phyloP scores from a whole-genome alignment of 2,888 invertebrate species.

The Drosophila lacicola region DNA sequence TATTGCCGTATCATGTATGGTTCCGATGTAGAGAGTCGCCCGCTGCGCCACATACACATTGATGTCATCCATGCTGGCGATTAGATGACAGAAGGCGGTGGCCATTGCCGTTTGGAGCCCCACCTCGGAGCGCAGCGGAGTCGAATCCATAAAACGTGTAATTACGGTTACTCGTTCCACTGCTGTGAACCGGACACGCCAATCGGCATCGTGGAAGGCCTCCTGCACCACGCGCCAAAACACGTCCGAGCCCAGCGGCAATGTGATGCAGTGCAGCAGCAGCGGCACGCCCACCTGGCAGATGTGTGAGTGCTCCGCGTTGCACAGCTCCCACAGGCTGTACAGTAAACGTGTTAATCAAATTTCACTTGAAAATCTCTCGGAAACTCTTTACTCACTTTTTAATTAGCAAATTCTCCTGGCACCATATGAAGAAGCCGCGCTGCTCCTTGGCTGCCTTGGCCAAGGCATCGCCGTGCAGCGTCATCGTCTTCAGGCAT shows the following conservation, averaged over 20 bases:
- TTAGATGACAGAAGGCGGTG: constrained; percentile 98
- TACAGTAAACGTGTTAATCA: neutral
- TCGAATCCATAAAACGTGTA: constrained; percentile 96
- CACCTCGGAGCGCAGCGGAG: constrained; percentile 92
- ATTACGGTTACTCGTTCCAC: constrained; percentile 98
- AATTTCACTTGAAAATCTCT: neutral
- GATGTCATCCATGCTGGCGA: constrained; percentile 97
- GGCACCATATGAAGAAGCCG: constrained; percentile 97
- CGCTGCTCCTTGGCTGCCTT: constrained; percentile 94
- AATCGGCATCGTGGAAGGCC: constrained; percentile 95
- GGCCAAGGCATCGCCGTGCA: constrained; percentile 97
- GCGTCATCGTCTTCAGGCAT: constrained; percentile 94
- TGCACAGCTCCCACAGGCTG: constrained; percentile 96
- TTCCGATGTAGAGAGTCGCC: constrained; percentile 95
- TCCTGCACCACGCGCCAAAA: constrained; percentile 98
- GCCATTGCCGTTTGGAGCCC: constrained; percentile 96
- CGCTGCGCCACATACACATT: constrained; percentile 98
- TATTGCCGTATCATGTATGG: constrained; percentile 95
- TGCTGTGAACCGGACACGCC: constrained; percentile 95
- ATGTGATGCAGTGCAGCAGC: constrained; percentile 96
- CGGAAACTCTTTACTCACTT: constrained; percentile 87
- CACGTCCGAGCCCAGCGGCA: constrained; percentile 97
- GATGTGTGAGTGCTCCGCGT: constrained; percentile 96
- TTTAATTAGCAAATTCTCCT: constrained; percentile 96
- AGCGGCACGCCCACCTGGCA: constrained; percentile 96